Base-by-base conservation (phyloP, 2,888 invertebrate genomes). In the Chorisops tibialis region DNA sequence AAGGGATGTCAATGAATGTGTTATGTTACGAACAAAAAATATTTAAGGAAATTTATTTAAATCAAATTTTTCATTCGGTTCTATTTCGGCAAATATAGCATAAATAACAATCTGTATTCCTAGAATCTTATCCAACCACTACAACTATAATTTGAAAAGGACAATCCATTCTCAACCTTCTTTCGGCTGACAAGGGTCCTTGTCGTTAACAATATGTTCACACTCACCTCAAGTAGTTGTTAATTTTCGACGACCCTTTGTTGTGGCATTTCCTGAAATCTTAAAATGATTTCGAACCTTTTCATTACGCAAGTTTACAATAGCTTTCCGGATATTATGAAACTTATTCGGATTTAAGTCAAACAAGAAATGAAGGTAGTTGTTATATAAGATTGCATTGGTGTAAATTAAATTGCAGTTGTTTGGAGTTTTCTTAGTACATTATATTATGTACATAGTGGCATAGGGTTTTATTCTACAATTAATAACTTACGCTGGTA, bases 201-300 rank as follows among this genome's bases (percentile, higher is more conserved):
- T 56, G 56, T 43, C 45, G 30, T 56, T 45, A 56, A 43, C 43
- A 56, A 43, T 56, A 56, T 56, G 56, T 45, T 56, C 43, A 43
- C 56, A 56, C 56, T 56, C 43, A 56, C 56, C 18, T 56, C 45
- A 56, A 56, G 56, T 56, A 45, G 30, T 56, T 56, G 56, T 56
- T 56, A 56, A 56, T 56, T 35, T 56, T 56, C 16, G 35, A 21
- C 30, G 39, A 56, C 24, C 45, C 45, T 45, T 16, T 43, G 43
- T 35, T 56, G 30, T 45, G 52, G 39, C 56, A 56, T 45, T 45
- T 56, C 45, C 56, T 24, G 43, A 16, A 56, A 45, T 45, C 35
- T 56, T 43, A 18, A 56, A 43, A 30, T 3, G 39, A 39, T 48
- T 48, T 56, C 18, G 30, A 9, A 7, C 1, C 30, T 2, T 30